These are phyloP conservation scores for Conus ventricosus DNA, from an alignment of 1,140 invertebrate genomes.

Conservation along the genomic window DNA sequence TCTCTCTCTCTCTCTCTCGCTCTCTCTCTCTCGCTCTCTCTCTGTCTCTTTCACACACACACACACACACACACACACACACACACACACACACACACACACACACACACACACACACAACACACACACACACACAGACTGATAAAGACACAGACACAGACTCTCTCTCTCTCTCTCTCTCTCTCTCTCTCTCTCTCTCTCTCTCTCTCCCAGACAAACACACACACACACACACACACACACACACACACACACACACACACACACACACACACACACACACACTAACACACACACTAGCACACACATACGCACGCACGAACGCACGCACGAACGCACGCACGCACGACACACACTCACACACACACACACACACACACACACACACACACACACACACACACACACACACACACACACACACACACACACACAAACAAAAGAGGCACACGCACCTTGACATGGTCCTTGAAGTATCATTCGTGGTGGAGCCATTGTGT, in stretches of 20 bases:
- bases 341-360: neutral
- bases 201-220: no score
- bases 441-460: no score
- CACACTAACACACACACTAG: neutral
- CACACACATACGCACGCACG: neutral
- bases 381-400: neutral
- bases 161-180: constrained; percentile 1
- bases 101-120: no score
- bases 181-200: constrained; percentile 9
- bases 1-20: no score
- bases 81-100: no score
- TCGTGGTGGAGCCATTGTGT: no score
- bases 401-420: neutral
- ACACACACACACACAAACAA: neutral
- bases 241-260: neutral
- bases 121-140: no score
- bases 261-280: neutral
- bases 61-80: constrained; percentile 4
- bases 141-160: neutral
- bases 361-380: neutral
- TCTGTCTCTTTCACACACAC: neutral
- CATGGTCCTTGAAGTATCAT: no score
- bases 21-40: neutral
- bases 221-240: no score
- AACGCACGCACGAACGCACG: neutral